Evolutionary conservation across 2,113 vertebrate genomes (phyloP), one percentile per base, ranked within the genome.

Genomic region (Casuarius casuarius): DNA sequence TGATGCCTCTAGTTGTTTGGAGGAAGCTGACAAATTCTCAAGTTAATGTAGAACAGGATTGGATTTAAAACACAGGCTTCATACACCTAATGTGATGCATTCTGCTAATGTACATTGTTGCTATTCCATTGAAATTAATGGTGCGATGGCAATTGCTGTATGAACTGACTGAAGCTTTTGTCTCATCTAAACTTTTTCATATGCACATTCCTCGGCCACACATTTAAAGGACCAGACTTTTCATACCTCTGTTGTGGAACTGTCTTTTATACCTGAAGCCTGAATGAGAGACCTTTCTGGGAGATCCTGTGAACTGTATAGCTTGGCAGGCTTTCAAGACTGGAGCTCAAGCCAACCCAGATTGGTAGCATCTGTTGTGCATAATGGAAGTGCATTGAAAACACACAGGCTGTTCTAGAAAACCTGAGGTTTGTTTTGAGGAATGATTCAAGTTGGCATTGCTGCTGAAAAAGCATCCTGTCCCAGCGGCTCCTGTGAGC

Each of bases 321-420:
- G 38, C 26, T 92, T 33, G 80, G 61, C 68, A 87, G 63, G 35
- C 62, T 89, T 67, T 65, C 11, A 72, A 25, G 25, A 15, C 62
- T 54, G 94, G 88, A 78, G 48, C 17, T 77, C 2, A 0, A 4
- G 82, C 90, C 94, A 94, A 5, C 78, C 19, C 78, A 83, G 48
- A 80, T 65, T 91, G 66, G 58, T 72, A 92, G 49, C 90, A 89
- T 91, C 86, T 96, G 91, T 75, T 90, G 14, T 7, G 28, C 8
- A 4, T 61, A n/a, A 49, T 87, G 58, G 56, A 75, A 75, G 23
- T 49, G 23, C 62, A 74, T 71, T 70, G 84, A 84, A 90, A 81
- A 4, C 12, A 72, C 8, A 83, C 4, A 46, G 52, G 88, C 54
- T 61, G 23, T 18, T 82, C 61, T 46, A 75, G 71, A 92, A 79